These are phyloP conservation scores for Nothobranchius kuhntae DNA, from an alignment of 2,113 vertebrate species.

Conservation along the genomic window DNA sequence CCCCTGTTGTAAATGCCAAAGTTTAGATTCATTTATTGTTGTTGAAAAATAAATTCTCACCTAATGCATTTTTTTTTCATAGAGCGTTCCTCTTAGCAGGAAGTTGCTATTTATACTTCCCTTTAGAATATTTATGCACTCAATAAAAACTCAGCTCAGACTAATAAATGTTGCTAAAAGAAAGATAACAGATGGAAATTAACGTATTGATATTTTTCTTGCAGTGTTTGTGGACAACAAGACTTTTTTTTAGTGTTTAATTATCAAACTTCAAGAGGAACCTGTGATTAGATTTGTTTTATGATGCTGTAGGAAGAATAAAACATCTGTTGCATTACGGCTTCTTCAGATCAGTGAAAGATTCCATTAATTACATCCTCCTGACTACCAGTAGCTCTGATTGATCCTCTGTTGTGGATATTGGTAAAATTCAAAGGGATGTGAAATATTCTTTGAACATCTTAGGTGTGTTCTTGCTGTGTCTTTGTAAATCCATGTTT, in stretches of 20 bases:
- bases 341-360: not conserved
- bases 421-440: too few relatives aligned
- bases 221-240: not conserved
- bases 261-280: too few relatives aligned
- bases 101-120: not conserved
- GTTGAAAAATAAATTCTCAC: not conserved
- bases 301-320: too few relatives aligned
- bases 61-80: constrained; percentile 12
- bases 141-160: not conserved
- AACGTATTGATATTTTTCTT: constrained; percentile 3
- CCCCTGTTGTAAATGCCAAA: constrained; percentile 12
- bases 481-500: too few relatives aligned
- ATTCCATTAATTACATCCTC: not conserved
- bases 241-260: too few relatives aligned
- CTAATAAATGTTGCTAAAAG: not conserved
- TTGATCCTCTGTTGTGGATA: too few relatives aligned
- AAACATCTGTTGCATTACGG: too few relatives aligned
- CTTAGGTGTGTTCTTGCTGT: too few relatives aligned
- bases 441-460: too few relatives aligned
- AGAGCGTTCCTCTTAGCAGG: not conserved
- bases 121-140: not conserved
- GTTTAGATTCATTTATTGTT: not conserved
- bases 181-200: constrained; percentile 1
- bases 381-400: too few relatives aligned
- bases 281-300: too few relatives aligned